Evolutionary conservation across 2,888 invertebrate species (phyloP), one percentile per base, ranked within the genome.

Genomic region (Chorisops tibialis): DNA sequence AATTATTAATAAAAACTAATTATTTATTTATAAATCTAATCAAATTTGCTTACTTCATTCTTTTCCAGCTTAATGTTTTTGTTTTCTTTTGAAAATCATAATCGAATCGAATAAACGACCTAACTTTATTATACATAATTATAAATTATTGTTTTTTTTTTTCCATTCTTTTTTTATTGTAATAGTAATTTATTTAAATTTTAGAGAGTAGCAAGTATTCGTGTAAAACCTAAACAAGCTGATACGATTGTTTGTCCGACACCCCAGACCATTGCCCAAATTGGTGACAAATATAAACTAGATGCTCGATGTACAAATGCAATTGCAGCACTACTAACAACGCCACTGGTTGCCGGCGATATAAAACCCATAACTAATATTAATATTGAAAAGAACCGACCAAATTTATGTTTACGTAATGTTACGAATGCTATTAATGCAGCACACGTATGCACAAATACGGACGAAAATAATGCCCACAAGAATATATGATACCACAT

Each of bases 401-500:
- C 96, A 78, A 93, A 91, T 79, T 91, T 93, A 79, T 96, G 96
- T 81, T 94, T 95, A 65, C 95, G 84, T 70, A 96, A 81, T 51
- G 93, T 93, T 66, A 90, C 89, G 75, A 96, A 94, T 50, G 96
- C 92, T 68, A 96, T 91, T 59, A 91, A 80, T 59, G 93, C 93
- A 62, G 96, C 96, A 75, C 94, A 88, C 58, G 87, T 88, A 79
- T 96, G 96, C 68, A 96, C 91, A 75, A 96, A 87, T 72, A 96
- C 85, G 54, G 96, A 96, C 12, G 96, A 96, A 77, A 94, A 92
- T 73, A 96, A 81, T 64, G 93, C 93, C 95, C 96, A 96, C 72
- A 96, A 82, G 80, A 96, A 96, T 75, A 96, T 89, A 75, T 94
- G 91, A 79, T 95, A 96, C 96, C 96, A 96, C 91, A 96, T 96